phyloP scores from a whole-genome alignment of 2,113 vertebrate species.

The Emydura subglobosa region DNA sequence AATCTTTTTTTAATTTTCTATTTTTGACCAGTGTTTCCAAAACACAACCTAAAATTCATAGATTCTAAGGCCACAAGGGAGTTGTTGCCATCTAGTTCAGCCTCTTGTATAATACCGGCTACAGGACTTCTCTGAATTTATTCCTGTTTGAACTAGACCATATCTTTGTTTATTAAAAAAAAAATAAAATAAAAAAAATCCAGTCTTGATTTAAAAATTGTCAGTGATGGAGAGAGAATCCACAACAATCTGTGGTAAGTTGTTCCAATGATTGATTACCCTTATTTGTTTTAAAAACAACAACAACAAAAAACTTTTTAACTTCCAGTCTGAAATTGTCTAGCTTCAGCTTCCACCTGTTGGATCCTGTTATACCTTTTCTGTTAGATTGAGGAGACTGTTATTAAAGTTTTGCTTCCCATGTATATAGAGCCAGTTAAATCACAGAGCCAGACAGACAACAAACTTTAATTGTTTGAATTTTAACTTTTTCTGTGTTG shows the following conservation, averaged over 20 bases:
- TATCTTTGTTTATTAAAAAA: background rate
- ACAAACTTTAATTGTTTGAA: conserved; percentile 5
- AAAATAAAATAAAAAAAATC: too few relatives aligned
- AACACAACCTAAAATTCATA: background rate
- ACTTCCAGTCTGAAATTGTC: background rate
- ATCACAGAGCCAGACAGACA: background rate
- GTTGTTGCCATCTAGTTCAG: background rate
- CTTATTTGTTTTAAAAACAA: background rate
- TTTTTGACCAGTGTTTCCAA: background rate
- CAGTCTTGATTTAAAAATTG: background rate
- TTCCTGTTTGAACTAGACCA: background rate
- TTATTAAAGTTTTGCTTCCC: background rate
- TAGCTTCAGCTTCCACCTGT: background rate
- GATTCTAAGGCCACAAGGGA: background rate
- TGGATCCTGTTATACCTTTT: background rate
- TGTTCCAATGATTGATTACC: background rate
- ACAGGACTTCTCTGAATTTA: background rate
- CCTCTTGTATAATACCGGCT: background rate
- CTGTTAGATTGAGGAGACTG: background rate
- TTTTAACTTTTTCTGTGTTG: background rate
- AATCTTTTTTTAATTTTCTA: background rate
- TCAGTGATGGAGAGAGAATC: background rate
- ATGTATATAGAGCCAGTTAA: background rate
- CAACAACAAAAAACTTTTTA: too few relatives aligned
- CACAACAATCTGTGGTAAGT: background rate